Evolutionary conservation across 2,797 vertebrate species (phyloP).

Genomic region (Danio choprae): DNA sequence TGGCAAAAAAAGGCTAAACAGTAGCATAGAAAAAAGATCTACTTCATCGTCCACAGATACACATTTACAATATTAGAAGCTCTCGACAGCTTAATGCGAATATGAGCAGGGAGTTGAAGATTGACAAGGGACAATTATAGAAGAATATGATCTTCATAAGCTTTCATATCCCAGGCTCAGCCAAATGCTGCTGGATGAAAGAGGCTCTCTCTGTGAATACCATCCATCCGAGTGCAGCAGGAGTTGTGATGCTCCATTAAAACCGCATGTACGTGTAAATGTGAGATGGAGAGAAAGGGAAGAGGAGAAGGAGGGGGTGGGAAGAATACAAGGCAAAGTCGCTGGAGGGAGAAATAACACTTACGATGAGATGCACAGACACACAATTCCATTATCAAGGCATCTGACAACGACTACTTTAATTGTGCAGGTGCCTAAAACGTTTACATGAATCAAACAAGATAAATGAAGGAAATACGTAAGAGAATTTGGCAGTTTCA

Average conservation of each 20-base stretch:
- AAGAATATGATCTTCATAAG: conserved; percentile 46
- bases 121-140: conserved; percentile 10
- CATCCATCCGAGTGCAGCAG: conserved; percentile 49
- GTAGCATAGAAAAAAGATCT: background rate
- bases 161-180: conserved; percentile 25
- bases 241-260: conserved; percentile 50
- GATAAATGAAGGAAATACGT: background rate
- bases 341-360: conserved; percentile 45
- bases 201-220: conserved; percentile 40
- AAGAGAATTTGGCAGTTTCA: too few relatives aligned
- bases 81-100: conserved; percentile 23
- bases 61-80: conserved; percentile 2
- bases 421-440: conserved; percentile 33
- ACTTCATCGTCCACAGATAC: background rate
- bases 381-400: conserved; percentile 30
- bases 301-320: conserved; percentile 4
- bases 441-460: background rate
- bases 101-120: background rate
- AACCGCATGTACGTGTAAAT: conserved; percentile 31
- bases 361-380: conserved; percentile 39
- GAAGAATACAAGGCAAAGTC: background rate
- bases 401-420: conserved; percentile 15
- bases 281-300: conserved; percentile 6
- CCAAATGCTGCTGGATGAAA: conserved; percentile 28
- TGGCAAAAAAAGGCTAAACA: conserved; percentile 8